These are phyloP conservation scores for Archilochus colubris DNA, from an alignment of 2,113 vertebrate species.

Conservation along the genomic window DNA sequence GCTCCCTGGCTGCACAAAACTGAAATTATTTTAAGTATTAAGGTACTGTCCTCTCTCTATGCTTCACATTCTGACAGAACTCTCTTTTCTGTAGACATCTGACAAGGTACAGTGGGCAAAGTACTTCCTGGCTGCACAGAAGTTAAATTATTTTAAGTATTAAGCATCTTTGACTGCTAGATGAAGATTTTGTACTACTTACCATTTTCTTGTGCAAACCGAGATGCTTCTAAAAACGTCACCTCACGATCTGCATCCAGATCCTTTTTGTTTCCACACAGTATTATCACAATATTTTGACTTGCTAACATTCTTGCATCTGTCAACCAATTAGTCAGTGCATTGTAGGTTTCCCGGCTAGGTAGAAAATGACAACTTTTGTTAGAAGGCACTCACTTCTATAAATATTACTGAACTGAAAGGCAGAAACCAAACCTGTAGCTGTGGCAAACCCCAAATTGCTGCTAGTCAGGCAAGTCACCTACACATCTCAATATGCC, in stretches of 20 bases:
- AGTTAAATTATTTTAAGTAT: background rate
- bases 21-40: background rate
- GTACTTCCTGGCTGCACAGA: background rate
- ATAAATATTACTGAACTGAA: background rate
- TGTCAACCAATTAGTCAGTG: slow-evolving; percentile 84
- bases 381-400: slow-evolving; percentile 32
- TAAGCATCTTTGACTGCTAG: background rate
- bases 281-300: slow-evolving; percentile 82
- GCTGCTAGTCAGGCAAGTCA: background rate
- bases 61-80: background rate
- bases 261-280: slow-evolving; percentile 84
- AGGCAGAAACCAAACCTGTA: background rate
- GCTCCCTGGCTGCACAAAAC: background rate
- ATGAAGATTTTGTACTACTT: slow-evolving; percentile 10
- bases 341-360: slow-evolving; percentile 85
- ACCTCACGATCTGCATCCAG: slow-evolving; percentile 82
- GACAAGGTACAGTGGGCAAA: background rate
- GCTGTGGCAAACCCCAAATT: background rate
- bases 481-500: background rate
- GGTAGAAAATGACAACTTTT: slow-evolving; percentile 33
- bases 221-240: slow-evolving; percentile 82
- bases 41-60: background rate
- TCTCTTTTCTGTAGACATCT: background rate
- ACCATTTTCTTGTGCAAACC: slow-evolving; percentile 85
- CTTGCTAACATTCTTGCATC: slow-evolving; percentile 84